Evolutionary conservation across 2,113 vertebrate genomes (phyloP).

Genomic region (Microcebus lehilahytsara): DNA sequence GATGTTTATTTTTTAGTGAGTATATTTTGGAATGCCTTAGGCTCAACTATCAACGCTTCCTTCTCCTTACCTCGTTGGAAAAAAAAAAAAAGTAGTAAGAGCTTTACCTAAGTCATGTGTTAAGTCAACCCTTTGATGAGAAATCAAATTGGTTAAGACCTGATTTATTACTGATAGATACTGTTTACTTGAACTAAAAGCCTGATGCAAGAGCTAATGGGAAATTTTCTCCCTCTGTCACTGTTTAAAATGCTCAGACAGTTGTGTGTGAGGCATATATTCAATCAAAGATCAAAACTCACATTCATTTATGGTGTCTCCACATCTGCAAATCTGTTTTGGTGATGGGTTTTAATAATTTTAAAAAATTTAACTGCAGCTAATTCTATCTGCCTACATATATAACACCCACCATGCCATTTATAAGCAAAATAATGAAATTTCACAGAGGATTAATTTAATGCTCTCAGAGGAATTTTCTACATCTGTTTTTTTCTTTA

Average conservation of each 20-base stretch:
- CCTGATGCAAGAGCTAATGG: not conserved
- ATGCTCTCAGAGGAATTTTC: conserved; percentile 47
- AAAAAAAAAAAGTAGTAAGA: conserved; percentile 17
- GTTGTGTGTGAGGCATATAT: not conserved
- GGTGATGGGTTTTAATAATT: conserved; percentile 48
- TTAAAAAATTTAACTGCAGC: not conserved
- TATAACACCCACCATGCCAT: conserved; percentile 10
- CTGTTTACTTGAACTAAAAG: not conserved
- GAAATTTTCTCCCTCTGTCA: not conserved
- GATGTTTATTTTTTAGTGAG: conserved; percentile 66
- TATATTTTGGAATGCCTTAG: conserved; percentile 61
- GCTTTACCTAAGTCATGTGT: not conserved
- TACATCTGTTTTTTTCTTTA: conserved; percentile 16
- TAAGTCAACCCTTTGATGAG: not conserved
- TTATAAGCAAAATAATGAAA: conserved; percentile 69
- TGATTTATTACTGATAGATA: conserved; percentile 21
- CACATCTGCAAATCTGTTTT: not conserved
- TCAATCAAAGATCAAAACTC: conserved; percentile 32
- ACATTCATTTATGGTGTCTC: not conserved
- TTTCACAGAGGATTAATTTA: conserved; percentile 69
- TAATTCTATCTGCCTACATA: conserved; percentile 2
- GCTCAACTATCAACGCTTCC: conserved; percentile 4
- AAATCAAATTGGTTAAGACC: conserved; percentile 7
- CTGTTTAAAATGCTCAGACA: conserved; percentile 13
- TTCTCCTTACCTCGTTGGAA: conserved; percentile 17